Evolutionary conservation across 2,797 vertebrate species (phyloP).

Genomic region (Melanotaenia boesemani): DNA sequence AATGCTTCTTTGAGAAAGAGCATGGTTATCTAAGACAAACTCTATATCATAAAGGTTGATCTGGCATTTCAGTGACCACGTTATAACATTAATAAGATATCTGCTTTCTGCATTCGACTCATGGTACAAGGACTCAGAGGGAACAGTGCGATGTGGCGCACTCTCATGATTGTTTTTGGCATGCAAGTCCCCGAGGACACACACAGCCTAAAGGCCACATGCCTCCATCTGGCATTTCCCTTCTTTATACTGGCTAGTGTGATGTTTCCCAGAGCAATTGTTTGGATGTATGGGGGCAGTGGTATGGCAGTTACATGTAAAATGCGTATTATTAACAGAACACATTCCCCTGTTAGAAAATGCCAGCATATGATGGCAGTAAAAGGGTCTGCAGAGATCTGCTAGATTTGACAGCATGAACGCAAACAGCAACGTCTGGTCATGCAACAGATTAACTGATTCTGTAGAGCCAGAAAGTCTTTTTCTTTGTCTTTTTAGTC

Average conservation of each 20-base stretch:
- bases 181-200: constrained; percentile 12
- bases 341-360: constrained; percentile 42
- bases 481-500: constrained; percentile 20
- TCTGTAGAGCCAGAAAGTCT: constrained; percentile 3
- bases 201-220: constrained; percentile 27
- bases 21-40: too few species aligned
- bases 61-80: neutral
- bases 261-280: neutral
- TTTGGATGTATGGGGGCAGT: neutral
- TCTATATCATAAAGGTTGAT: neutral
- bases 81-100: neutral
- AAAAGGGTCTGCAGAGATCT: constrained; percentile 24
- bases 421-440: neutral
- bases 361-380: constrained; percentile 39
- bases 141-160: neutral
- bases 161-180: constrained; percentile 37
- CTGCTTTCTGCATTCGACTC: neutral
- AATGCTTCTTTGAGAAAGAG: too few species aligned
- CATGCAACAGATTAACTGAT: constrained; percentile 16
- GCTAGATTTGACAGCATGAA: neutral
- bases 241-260: constrained; percentile 1
- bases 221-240: constrained; percentile 50
- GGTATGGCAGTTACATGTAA: neutral
- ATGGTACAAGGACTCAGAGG: neutral
- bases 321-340: constrained; percentile 24